phyloP scores from a whole-genome alignment of 2,888 invertebrate species.

The Melinopterus prodromus region DNA sequence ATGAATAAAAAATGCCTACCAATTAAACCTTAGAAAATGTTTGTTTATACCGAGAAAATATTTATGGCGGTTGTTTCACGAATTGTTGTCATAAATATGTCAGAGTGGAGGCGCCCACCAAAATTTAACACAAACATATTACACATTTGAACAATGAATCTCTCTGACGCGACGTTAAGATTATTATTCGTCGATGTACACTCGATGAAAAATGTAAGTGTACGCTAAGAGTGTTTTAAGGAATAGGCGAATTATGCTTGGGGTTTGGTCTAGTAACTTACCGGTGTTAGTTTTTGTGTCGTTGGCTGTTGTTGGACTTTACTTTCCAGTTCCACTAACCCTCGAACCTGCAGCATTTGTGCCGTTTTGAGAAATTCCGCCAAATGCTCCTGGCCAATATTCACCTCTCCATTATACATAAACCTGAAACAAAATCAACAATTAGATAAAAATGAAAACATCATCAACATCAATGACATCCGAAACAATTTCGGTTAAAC shows the following conservation, averaged over 20 bases:
- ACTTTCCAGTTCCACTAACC: conserved; percentile 80
- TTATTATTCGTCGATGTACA: background rate
- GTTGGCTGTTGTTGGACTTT: conserved; percentile 60
- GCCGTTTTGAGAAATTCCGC: conserved; percentile 88
- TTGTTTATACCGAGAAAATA: background rate
- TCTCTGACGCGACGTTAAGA: background rate
- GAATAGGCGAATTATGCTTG: too few species aligned
- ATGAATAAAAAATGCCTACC: background rate
- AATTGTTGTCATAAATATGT: background rate
- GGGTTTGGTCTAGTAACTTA: conserved; percentile 58
- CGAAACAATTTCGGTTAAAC: too few species aligned
- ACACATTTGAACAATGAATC: background rate
- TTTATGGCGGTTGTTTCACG: background rate
- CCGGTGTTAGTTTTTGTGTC: conserved; percentile 75
- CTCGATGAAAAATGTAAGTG: too few species aligned
- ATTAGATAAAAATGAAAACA: background rate
- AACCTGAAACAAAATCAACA: conserved; percentile 65
- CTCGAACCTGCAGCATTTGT: conserved; percentile 86
- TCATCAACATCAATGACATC: background rate
- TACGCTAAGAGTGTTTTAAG: too few species aligned
- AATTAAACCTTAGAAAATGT: background rate
- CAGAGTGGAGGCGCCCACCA: background rate
- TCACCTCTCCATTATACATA: conserved; percentile 93
- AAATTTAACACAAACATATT: background rate
- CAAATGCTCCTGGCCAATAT: conserved; percentile 87